Percentiles rank a stretch among this genome's conserved stretches.
Evolutionary conservation across 2,797 vertebrate species (phyloP).

Genomic region (Sylvilagus floridanus): DNA sequence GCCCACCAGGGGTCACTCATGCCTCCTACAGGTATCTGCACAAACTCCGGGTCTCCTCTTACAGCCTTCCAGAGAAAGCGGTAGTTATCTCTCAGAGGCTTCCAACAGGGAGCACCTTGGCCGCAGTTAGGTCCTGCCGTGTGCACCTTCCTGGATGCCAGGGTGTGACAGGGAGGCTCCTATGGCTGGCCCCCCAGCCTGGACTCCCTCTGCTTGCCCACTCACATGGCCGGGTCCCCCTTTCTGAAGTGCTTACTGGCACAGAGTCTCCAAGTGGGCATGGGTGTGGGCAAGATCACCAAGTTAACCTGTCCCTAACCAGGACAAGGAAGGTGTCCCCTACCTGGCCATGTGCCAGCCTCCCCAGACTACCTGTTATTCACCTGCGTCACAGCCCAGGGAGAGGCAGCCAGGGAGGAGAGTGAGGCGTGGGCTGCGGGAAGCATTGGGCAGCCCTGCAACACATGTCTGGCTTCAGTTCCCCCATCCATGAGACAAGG

Average conservation of each 20-base stretch:
- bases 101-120: too few species aligned
- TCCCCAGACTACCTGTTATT: rapidly evolving
- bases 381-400: neutral
- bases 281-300: neutral
- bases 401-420: neutral
- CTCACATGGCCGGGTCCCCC: too few species aligned
- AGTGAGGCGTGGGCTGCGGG: neutral
- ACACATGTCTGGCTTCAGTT: neutral
- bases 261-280: neutral
- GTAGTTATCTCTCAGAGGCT: neutral
- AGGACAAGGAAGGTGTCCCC: neutral
- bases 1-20: neutral
- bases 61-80: neutral
- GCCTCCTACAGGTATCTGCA: slow-evolving; percentile 49
- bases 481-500: neutral
- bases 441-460: too few species aligned
- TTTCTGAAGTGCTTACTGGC: neutral
- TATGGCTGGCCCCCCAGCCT: neutral
- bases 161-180: neutral
- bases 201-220: rapidly evolving
- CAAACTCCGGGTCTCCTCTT: neutral
- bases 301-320: neutral
- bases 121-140: neutral
- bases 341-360: neutral
- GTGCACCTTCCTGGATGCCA: neutral